Base-by-base conservation (phyloP, 2,888 invertebrate genomes). In the Ptilodon capucinus region DNA sequence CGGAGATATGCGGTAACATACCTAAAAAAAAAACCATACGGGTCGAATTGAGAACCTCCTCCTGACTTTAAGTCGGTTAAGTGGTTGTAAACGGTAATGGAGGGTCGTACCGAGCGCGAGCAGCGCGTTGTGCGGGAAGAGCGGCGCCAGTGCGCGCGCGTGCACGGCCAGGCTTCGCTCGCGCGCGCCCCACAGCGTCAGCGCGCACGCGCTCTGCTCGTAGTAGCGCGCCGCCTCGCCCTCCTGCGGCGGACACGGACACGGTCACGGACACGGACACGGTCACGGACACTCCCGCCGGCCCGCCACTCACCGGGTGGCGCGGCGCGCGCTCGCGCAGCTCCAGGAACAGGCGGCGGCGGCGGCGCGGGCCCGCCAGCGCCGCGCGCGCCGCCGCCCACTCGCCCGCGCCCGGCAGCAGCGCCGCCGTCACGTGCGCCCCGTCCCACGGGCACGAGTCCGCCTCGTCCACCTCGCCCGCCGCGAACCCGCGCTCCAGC, bases 161-260 rank as follows among this genome's bases (percentile, higher is more conserved):
- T 50, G 5, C 14, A 34, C 57, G 64, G 51, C 51, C 19, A 41
- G 19, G 49, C 57, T 46, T 28, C 66, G 71, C 8, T 63, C 70
- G 42, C 51, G 57, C 45, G 50, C 59, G 46, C 60, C 61, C 59
- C 34, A 46, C 16, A 7, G 0, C 38, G 32, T 36, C 40, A 64
- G 57, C 40, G 80, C 79, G 57, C 67, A 64, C 42, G 79, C 81
- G 45, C 46, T 40, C 61, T 76, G 74, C 80, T 81, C 81, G 60
- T 61, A 65, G 77, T 74, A 80, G 52, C 79, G 76, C 55, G 44
- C 40, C 11, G 18, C 40, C 45, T 40, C 49, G 48, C 45, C 44
- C 9, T 32, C 42, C 44, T 51, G 53, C 42, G 42, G 74, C 74
- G 40, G 49, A 5, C n/a, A 35, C 58, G 65, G 51, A 48, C 23